These are phyloP conservation scores for Pteropus rufus DNA, from an alignment of 2,797 vertebrate genomes.

Conservation along the genomic window DNA sequence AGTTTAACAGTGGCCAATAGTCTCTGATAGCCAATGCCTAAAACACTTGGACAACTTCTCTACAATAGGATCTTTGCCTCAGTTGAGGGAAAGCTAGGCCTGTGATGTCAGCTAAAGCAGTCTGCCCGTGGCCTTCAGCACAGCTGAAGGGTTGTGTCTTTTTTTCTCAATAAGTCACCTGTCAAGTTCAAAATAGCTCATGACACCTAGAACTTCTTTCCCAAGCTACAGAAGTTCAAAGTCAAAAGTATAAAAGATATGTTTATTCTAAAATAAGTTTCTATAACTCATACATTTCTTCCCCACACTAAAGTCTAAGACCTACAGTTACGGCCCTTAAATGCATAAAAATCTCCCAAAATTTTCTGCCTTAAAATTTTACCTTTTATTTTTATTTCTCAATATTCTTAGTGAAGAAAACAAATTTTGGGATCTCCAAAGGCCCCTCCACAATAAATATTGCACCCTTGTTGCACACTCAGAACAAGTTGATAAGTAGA, in stretches of 20 bases:
- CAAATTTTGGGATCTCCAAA: not conserved
- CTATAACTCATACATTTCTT: not conserved
- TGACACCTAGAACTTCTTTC: not conserved
- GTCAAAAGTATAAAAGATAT: not conserved
- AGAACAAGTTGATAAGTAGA: not conserved
- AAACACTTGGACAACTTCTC: not conserved
- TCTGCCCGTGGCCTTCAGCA: not conserved
- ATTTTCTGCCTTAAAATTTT: not conserved
- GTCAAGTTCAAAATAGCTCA: not conserved
- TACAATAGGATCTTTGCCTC: not conserved
- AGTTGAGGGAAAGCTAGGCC: not conserved
- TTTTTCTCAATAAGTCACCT: not conserved
- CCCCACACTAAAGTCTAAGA: not conserved
- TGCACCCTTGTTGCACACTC: not conserved
- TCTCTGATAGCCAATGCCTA: not conserved
- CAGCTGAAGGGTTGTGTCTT: not conserved
- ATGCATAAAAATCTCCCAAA: not conserved
- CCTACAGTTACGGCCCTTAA: not conserved
- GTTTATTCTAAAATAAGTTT: not conserved
- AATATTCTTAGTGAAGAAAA: not conserved
- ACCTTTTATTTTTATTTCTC: not conserved
- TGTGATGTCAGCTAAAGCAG: not conserved
- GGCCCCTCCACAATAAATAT: not conserved
- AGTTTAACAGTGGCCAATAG: not conserved
- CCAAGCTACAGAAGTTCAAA: not conserved